Evolutionary conservation across 2,888 invertebrate species (phyloP).

Genomic region (Aleiodes leptofemur): DNA sequence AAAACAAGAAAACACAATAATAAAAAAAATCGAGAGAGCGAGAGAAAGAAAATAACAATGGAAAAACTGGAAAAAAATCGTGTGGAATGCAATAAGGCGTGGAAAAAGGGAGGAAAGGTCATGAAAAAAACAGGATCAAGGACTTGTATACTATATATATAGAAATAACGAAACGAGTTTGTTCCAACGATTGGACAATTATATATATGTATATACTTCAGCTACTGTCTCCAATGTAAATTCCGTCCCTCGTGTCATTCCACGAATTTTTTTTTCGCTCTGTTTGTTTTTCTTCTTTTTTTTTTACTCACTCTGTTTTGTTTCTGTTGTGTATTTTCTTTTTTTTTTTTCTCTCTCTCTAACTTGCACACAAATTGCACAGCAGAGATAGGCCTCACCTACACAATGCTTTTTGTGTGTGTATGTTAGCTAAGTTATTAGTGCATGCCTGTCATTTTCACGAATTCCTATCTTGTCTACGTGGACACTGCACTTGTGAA

Average conservation of each 20-base stretch:
- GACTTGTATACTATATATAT: slow-evolving; percentile 13
- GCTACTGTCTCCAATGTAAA: slow-evolving; percentile 55
- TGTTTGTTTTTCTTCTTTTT: neutral
- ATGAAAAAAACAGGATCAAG: slow-evolving; percentile 46
- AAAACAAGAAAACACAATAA: neutral
- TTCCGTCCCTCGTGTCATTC: slow-evolving; percentile 45
- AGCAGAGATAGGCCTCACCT: slow-evolving; percentile 34
- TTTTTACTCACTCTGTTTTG: slow-evolving; percentile 16
- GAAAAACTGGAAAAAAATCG: slow-evolving; percentile 39
- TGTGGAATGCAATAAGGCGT: slow-evolving; percentile 50
- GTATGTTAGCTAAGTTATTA: slow-evolving; percentile 53
- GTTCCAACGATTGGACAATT: slow-evolving; percentile 54
- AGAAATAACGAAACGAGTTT: slow-evolving; percentile 54
- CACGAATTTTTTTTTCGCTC: neutral
- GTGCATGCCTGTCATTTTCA: slow-evolving; percentile 56
- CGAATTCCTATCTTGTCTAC: neutral
- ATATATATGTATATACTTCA: slow-evolving; percentile 37
- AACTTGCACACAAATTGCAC: slow-evolving; percentile 31
- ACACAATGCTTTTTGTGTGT: slow-evolving; percentile 47
- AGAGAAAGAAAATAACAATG: slow-evolving; percentile 9
- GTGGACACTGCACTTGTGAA: slow-evolving; percentile 28
- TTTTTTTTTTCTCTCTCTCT: slow-evolving; percentile 5
- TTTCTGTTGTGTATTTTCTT: neutral
- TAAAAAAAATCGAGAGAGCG: slow-evolving; percentile 17
- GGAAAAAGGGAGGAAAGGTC: slow-evolving; percentile 46